Evolutionary conservation across 1,140 invertebrate species (phyloP), one percentile per base, ranked within the genome.

Genomic region (Pogonognathellus flavescens): DNA sequence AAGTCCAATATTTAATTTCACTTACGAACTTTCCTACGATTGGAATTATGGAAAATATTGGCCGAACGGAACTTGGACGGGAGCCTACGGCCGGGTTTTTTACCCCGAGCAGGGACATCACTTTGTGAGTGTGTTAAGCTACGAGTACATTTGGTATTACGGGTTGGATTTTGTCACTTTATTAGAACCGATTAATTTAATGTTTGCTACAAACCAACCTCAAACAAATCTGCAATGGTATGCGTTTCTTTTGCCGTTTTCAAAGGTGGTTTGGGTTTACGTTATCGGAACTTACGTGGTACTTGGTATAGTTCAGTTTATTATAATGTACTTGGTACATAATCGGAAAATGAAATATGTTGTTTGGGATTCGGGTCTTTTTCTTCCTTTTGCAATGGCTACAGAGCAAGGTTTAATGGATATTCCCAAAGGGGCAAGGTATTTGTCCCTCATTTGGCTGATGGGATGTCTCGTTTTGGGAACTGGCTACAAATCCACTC

Each of bases 401-500:
- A 80, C 31, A 16, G 76, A 80, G 16, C 50, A 49, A 14, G 50
- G 31, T 22, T 31, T 80, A 20, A 25, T 11, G 9, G 31, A 53
- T 25, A 80, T 50, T 49, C 76, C 50, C 5, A 80, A 80, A 49
- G 31, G 76, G 3, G 76, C 76, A 1, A 11, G 76, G 1, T 50
- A 80, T 18, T 31, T 53, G 7, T 50, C 31, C 49, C 76, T 80
- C 1, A 18, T 53, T n/a, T 49, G 31, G 50, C 16, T 50, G 13
- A 13, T 49, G 18, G 50, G 2, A n/a, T 18, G 16, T 11, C 11
- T 70, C 10, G 62, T 70, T 11, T 31, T 70, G 11, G 62, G 62
- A 82, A 82, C 81, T 1, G 81, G 81, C 5, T 82, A 82, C 57
- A 55, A 59, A 18, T 41, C 22, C 50, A 82, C 81, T 4, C 16